These are phyloP conservation scores for Sebastes nivosus DNA, from an alignment of 2,797 vertebrate genomes.

Conservation along the genomic window DNA sequence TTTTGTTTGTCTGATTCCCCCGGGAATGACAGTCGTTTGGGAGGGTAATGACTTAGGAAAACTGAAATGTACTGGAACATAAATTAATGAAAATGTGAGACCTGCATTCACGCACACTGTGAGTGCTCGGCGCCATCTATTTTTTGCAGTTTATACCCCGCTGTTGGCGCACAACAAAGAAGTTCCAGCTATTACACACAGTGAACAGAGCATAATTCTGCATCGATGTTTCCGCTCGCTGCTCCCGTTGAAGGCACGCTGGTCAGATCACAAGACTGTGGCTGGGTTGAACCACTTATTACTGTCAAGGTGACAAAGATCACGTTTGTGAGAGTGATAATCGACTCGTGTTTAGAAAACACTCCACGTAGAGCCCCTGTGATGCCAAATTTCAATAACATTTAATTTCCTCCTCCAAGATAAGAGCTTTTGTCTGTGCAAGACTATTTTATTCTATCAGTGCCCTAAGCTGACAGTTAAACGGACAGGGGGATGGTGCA, in stretches of 20 bases:
- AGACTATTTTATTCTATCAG: slow-evolving; percentile 50
- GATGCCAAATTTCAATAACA: slow-evolving; percentile 61
- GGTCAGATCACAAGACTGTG: slow-evolving; percentile 19
- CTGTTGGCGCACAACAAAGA: slow-evolving; percentile 38
- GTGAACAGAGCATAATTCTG: slow-evolving; percentile 20
- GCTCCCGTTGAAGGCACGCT: slow-evolving; percentile 1
- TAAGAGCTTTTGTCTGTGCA: slow-evolving; percentile 71
- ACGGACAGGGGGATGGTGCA: slow-evolving; percentile 37
- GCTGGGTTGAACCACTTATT: slow-evolving; percentile 27
- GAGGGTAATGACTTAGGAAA: slow-evolving; percentile 69
- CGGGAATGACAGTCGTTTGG: slow-evolving; percentile 48
- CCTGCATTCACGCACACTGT: slow-evolving; percentile 13
- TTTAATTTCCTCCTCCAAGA: slow-evolving; percentile 73
- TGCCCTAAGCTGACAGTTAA: slow-evolving; percentile 52
- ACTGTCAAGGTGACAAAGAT: slow-evolving; percentile 42
- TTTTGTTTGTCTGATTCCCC: slow-evolving; percentile 49
- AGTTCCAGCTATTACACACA: slow-evolving; percentile 33
- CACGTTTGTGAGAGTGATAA: slow-evolving; percentile 27
- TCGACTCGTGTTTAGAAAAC: slow-evolving; percentile 49
- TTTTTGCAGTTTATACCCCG: slow-evolving; percentile 23
- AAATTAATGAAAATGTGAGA: slow-evolving; percentile 66
- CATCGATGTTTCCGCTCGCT: not conserved
- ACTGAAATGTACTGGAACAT: slow-evolving; percentile 73
- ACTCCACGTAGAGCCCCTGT: slow-evolving; percentile 53
- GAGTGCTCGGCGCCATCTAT: slow-evolving; percentile 4